Evolutionary conservation across 2,113 vertebrate genomes (phyloP).

Genomic region (Equus przewalskii): DNA sequence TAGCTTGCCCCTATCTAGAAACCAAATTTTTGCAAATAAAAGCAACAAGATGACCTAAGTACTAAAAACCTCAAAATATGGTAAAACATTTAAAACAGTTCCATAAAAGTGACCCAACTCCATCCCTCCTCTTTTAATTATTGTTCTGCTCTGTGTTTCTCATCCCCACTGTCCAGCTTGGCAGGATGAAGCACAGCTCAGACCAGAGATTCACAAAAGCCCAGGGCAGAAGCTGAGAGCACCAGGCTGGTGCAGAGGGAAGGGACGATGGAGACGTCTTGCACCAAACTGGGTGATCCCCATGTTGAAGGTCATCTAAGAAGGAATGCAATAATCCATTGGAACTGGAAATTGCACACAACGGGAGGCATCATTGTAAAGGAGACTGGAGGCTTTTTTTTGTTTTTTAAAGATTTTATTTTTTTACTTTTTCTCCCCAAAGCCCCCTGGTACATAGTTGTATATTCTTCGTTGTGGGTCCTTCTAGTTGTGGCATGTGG

Average conservation of each 20-base stretch:
- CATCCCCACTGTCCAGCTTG: not conserved
- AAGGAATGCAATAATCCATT: not conserved
- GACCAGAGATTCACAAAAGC: not conserved
- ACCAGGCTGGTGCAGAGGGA: not conserved
- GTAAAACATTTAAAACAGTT: conserved; percentile 8
- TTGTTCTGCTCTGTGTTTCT: not conserved
- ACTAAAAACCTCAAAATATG: conserved; percentile 46
- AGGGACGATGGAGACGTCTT: no score
- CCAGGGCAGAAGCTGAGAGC: not conserved
- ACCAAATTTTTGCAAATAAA: conserved; percentile 53
- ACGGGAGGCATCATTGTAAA: not conserved
- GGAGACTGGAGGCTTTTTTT: not conserved
- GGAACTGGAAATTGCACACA: not conserved
- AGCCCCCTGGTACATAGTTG: no score
- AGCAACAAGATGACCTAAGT: conserved; percentile 5
- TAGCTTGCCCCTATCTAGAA: not conserved
- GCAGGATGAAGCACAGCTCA: not conserved
- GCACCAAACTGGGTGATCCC: not conserved
- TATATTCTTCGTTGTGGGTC: no score
- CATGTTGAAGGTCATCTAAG: not conserved
- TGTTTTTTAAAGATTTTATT: no score
- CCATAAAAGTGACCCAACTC: conserved; percentile 24
- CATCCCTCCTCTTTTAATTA: not conserved
- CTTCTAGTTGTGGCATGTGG: no score
- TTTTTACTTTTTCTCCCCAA: no score